These are phyloP conservation scores for Platorchestia sp. DNA, from an alignment of 1,140 invertebrate genomes.

Conservation along the genomic window DNA sequence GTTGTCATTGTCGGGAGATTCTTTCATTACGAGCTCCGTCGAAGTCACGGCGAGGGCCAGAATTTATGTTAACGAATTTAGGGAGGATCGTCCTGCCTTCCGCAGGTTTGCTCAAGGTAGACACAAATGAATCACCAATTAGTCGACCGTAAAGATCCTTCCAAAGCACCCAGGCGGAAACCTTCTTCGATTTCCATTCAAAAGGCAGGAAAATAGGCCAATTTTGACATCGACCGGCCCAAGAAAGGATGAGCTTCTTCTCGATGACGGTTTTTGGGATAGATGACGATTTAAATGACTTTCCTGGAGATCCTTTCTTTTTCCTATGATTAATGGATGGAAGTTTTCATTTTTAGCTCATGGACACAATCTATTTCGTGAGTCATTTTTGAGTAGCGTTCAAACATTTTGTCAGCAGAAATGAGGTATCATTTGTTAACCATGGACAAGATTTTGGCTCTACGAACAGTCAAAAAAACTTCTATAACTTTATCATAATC, in stretches of 20 bases:
- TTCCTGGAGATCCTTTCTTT: background rate
- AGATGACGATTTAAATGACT: background rate
- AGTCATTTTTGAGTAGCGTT: no score
- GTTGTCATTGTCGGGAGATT: background rate
- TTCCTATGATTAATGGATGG: background rate
- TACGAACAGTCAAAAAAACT: no score
- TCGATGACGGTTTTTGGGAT: background rate
- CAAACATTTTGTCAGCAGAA: background rate
- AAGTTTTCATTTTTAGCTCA: background rate
- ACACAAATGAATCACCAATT: constrained; percentile 9
- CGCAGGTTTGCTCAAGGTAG: background rate
- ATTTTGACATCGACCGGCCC: background rate
- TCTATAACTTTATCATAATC: no score
- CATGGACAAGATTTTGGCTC: no score
- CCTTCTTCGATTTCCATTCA: constrained; percentile 36
- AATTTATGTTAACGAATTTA: constrained; percentile 11
- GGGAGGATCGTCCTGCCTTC: background rate
- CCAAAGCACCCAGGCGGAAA: background rate
- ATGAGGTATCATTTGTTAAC: background rate
- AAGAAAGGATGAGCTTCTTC: background rate
- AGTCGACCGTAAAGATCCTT: constrained; percentile 1
- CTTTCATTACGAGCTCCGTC: background rate
- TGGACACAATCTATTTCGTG: background rate
- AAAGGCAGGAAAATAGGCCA: constrained; percentile 17
- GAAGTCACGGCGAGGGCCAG: background rate